A percentile compares a stretch with the other conserved stretches of the same genome.
Conservation (phyloP, 2,113 vertebrate genomes). For the Clupea harengus region DNA sequence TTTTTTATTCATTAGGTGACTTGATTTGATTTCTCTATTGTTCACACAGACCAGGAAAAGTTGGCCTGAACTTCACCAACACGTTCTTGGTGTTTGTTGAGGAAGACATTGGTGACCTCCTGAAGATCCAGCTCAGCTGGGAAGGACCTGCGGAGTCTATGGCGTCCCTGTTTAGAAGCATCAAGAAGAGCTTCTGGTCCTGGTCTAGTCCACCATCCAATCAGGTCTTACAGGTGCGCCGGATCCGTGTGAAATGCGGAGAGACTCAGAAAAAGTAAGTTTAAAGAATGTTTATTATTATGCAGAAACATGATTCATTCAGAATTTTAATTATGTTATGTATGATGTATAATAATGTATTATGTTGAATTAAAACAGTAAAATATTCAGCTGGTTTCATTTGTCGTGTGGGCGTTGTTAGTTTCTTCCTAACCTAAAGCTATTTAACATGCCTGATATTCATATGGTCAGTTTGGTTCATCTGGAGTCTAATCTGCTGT, state of each 20-base stretch:
- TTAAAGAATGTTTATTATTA: too few relatives aligned
- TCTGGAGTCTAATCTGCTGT: background rate
- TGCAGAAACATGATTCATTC: too few relatives aligned
- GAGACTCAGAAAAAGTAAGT: slow-evolving; percentile 91
- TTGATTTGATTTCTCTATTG: background rate
- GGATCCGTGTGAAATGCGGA: slow-evolving; percentile 90
- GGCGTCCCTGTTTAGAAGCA: slow-evolving; percentile 74
- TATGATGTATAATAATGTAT: too few relatives aligned
- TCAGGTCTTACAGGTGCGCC: slow-evolving; percentile 76
- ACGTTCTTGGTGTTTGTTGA: slow-evolving; percentile 93
- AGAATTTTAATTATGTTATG: too few relatives aligned
- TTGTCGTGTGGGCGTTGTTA: background rate
- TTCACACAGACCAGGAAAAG: slow-evolving; percentile 41
- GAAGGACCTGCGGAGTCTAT: slow-evolving; percentile 74
- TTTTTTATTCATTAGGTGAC: background rate
- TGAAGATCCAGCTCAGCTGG: slow-evolving; percentile 89
- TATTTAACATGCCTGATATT: background rate
- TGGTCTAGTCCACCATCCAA: slow-evolving; percentile 43
- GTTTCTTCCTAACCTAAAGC: background rate
- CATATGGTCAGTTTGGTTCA: background rate
- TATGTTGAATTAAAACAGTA: background rate
- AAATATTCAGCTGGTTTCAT: background rate
- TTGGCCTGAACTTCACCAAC: slow-evolving; percentile 85
- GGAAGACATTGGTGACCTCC: slow-evolving; percentile 88
- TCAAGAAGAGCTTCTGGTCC: slow-evolving; percentile 71